Conservation (phyloP, 2,113 vertebrate genomes). For the Chloebia gouldiae region DNA sequence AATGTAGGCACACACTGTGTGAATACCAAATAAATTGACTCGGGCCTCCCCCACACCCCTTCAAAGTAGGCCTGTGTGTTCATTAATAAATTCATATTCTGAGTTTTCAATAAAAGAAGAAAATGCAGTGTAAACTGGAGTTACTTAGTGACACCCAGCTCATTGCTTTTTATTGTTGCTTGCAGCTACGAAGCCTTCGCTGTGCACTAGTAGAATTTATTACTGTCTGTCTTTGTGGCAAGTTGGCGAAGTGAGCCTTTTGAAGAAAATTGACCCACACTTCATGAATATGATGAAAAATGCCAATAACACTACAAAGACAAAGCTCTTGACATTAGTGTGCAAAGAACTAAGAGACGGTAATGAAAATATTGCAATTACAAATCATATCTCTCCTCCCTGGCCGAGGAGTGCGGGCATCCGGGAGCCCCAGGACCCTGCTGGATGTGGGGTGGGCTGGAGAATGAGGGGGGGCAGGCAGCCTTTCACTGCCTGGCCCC, state of each 20-base stretch:
- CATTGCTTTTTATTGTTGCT: slow-evolving; percentile 90
- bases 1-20: slow-evolving; percentile 82
- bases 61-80: slow-evolving; percentile 84
- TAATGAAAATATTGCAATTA: slow-evolving; percentile 83
- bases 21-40: slow-evolving; percentile 93
- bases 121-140: slow-evolving; percentile 88
- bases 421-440: background rate
- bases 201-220: slow-evolving; percentile 86
- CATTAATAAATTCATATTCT: slow-evolving; percentile 96
- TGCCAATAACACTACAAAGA: slow-evolving; percentile 88
- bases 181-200: slow-evolving; percentile 82
- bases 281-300: slow-evolving; percentile 92
- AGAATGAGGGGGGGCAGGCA: background rate
- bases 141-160: slow-evolving; percentile 88
- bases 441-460: slow-evolving; percentile 5
- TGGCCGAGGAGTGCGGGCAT: background rate
- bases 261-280: slow-evolving; percentile 89
- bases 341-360: slow-evolving; percentile 78
- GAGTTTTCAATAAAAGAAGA: slow-evolving; percentile 87
- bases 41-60: slow-evolving; percentile 56
- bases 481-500: fast-evolving
- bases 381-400: slow-evolving; percentile 71
- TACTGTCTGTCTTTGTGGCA: slow-evolving; percentile 87
- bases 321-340: slow-evolving; percentile 83
- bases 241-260: slow-evolving; percentile 86